Conservation (phyloP, 2,797 vertebrate genomes). For the Otus scops region DNA sequence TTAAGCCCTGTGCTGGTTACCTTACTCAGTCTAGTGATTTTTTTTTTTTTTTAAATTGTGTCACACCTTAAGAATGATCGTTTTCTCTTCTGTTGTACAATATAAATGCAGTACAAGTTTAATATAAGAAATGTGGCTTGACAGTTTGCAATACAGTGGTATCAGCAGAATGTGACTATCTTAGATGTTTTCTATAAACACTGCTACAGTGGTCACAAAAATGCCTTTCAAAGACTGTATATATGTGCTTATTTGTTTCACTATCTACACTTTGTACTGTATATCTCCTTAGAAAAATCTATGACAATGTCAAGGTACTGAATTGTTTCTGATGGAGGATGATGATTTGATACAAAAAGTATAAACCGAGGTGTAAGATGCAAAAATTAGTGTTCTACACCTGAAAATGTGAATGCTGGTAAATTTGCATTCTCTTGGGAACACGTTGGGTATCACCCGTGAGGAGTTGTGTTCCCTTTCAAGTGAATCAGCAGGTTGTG, state of each 20-base stretch:
- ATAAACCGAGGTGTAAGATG: neutral
- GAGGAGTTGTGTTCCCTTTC: neutral
- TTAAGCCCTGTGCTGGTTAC: constrained; percentile 67
- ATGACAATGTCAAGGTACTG: constrained; percentile 18
- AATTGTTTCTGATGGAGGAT: constrained; percentile 3
- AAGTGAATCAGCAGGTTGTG: neutral
- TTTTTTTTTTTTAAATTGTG: constrained; percentile 6
- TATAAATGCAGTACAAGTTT: constrained; percentile 52
- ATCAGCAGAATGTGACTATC: constrained; percentile 49
- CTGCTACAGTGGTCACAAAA: constrained; percentile 73
- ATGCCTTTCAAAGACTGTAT: constrained; percentile 73
- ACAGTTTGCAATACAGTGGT: constrained; percentile 63
- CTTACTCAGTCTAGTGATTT: constrained; percentile 61
- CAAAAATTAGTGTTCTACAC: neutral
- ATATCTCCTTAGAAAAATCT: constrained; percentile 55
- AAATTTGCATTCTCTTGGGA: neutral
- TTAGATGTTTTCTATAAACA: constrained; percentile 68
- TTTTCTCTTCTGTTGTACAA: constrained; percentile 29
- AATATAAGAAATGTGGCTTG: constrained; percentile 58
- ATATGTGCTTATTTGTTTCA: constrained; percentile 59
- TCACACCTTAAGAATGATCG: constrained; percentile 16
- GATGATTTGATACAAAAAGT: neutral
- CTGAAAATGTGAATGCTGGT: constrained; percentile 38
- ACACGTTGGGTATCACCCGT: neutral
- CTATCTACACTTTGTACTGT: constrained; percentile 66